Evolutionary conservation across 1,140 invertebrate genomes (phyloP).

Genomic region (Tetramorium alpestre): DNA sequence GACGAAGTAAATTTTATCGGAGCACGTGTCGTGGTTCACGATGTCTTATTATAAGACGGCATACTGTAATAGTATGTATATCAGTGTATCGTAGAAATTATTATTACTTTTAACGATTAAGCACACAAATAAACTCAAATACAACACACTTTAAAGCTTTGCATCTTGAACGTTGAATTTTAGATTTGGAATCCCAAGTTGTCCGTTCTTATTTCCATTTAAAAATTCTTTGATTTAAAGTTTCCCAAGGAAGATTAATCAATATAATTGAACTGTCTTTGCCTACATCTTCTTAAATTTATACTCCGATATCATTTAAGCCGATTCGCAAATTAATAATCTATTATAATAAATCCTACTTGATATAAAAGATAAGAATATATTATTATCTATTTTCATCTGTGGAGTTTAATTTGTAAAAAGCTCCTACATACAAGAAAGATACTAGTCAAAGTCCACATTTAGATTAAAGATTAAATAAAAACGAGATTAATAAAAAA

Average conservation of each 20-base stretch:
- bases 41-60: neutral
- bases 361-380: neutral
- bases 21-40: neutral
- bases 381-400: neutral
- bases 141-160: neutral
- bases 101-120: neutral
- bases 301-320: neutral
- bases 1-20: slow-evolving; percentile 21
- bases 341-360: slow-evolving; percentile 3
- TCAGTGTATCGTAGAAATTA: neutral
- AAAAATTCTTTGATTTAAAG: slow-evolving; percentile 24
- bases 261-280: slow-evolving; percentile 10
- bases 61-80: neutral
- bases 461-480: neutral
- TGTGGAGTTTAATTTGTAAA: slow-evolving; percentile 6
- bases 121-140: neutral
- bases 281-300: neutral
- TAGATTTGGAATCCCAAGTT: neutral
- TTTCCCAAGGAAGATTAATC: slow-evolving; percentile 9
- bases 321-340: slow-evolving; percentile 11
- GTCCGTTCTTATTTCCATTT: neutral
- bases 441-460: neutral
- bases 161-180: neutral
- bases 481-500: neutral
- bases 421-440: neutral